A percentile compares a stretch with the other conserved stretches of the same genome.
These are phyloP conservation scores for Poeciliopsis infans DNA, from an alignment of 2,797 vertebrate species.

Conservation along the genomic window DNA sequence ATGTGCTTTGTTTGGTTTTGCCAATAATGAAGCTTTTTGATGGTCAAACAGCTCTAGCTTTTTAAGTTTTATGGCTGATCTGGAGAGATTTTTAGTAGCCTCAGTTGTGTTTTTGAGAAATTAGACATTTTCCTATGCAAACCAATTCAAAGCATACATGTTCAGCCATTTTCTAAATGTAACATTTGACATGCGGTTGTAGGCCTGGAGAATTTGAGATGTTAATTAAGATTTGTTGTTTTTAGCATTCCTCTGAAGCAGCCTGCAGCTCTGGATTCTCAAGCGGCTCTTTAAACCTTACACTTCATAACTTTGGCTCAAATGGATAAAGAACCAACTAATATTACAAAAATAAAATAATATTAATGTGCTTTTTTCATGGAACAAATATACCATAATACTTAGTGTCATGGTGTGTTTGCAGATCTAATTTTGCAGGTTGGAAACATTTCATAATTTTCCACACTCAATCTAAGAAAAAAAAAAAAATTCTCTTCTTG, in stretches of 20 bases:
- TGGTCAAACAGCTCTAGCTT: neutral
- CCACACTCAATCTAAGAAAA: neutral
- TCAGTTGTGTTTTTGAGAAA: neutral
- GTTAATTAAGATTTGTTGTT: neutral
- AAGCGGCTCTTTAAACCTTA: neutral
- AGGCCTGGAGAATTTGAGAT: neutral
- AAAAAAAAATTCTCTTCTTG: neutral
- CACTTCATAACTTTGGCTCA: neutral
- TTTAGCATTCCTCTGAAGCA: neutral
- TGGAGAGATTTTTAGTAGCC: neutral
- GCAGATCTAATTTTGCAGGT: neutral
- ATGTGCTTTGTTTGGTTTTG: neutral
- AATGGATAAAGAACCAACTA: neutral
- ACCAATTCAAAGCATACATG: neutral
- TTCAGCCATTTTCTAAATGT: neutral
- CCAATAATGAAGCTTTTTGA: neutral
- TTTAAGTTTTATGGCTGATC: neutral
- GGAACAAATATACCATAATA: neutral
- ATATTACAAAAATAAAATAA: neutral
- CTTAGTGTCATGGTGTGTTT: neutral
- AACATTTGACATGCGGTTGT: neutral
- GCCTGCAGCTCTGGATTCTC: neutral
- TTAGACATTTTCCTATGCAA: neutral
- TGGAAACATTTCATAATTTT: neutral
- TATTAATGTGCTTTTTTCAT: neutral